Evolutionary conservation across 1,140 invertebrate genomes (phyloP), one percentile per base, ranked within the genome.

Genomic region (Drosophila nebulosa): DNA sequence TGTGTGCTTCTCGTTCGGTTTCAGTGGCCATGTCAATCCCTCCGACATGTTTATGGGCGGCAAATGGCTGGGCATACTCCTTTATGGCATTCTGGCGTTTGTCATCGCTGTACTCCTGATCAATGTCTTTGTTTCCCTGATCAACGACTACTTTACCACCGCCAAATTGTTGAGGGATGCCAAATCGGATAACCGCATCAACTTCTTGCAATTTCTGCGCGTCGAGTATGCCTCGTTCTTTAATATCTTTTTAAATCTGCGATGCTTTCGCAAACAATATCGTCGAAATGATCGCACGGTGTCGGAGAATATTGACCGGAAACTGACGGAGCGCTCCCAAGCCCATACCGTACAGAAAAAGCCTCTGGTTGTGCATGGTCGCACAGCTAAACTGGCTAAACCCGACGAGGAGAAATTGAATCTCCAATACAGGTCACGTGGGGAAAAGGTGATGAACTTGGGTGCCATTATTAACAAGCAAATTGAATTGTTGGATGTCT

Each of bases 1-100:
- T 50, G 74, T 78, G 57, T 76, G 73, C 52, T 83, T 69, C n/a
- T 56, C 79, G 5, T 77, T 90, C 2, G 89, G 89, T 0, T 90
- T 74, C n/a, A 83, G 59, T 46, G 16, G 4, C 4, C 68, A 66
- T 9, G 46, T 78, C 3, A 52, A 51, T 14, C 74, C 79, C 0
- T 18, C 61, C 21, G 78, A 90, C 21, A n/a, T 90, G 0, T 73
- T 70, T 27, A 22, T 74, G 30, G 86, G 77, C 21, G 77, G 79
- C 14, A 10, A 21, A 0, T 32, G 46, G 3, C 18, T 90, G 4
- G 89, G 84, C 1, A 69, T 79, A 4, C 6, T 86, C 0, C 50
- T 83, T 0, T 86, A 85, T 32, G 52, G 53, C 1, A 55, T 72
- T 0, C 9, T 90, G 42, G 64, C 63, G 35, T 85, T 90, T 9